Base-by-base conservation (phyloP, 2,113 vertebrate species). In the Hippocampus guttulatus region DNA sequence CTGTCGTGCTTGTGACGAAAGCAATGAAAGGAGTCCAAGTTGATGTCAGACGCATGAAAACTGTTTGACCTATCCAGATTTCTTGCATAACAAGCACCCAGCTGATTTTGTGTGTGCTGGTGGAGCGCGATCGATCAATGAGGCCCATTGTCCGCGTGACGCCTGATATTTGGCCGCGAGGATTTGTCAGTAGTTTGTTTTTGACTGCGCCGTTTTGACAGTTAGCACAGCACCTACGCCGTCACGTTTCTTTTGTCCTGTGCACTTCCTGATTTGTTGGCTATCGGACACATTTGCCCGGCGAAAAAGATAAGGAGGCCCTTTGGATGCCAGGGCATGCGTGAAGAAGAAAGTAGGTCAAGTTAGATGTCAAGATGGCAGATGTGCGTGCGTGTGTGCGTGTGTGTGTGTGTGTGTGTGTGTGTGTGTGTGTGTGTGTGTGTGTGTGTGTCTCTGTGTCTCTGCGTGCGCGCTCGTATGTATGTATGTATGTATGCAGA, bases 11-110 rank as follows among this genome's bases (percentile, higher is more conserved):
- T 45, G 10, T 45, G 14, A 3, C 8, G 10, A 45, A 12, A 18
- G 16, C 12, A 16, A 51, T 20, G 5, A 51, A 51, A 20, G 20
- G 49, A 51, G 23, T 58, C 55, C 55, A 23, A 58, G 55, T 25
- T 11, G 55, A 58, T 14, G 23, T 58, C 23, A 27, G 12, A 27
- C 3, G 14, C 55, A n/a, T 27, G 3, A 25, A 58, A 18, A 58
- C 20, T 9, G 21, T 55, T 51, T 15, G 20, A 14, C 52, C 55
- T 51, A 70, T 78, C 76, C 71, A 68, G 20, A 70, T 38, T 21
- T 85, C 79, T 88, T 90, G 30, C 77, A 83, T 89, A 90, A 91
- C 71, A 71, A 65, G 77, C 75, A 67, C 68, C 81, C 88, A 81
- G 84, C 84, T 89, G 88, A 84, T 80, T 81, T 83, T 38, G 33